Evolutionary conservation across 2,113 vertebrate species (phyloP).

Genomic region (Thamnophis sirtalis): DNA sequence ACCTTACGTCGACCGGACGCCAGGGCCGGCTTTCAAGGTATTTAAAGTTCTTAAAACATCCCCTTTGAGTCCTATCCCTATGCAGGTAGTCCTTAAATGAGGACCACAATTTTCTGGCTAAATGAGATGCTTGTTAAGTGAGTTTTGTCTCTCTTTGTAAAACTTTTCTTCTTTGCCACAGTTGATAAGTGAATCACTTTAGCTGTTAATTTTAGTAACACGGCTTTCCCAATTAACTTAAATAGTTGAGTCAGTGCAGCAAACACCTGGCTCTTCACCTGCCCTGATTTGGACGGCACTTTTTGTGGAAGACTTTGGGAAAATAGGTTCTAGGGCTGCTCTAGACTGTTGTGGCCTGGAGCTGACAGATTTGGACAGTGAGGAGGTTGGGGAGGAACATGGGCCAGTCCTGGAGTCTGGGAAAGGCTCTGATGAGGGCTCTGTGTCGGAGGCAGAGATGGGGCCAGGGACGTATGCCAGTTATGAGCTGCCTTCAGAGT

Average conservation of each 20-base stretch:
- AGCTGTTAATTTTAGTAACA: not conserved
- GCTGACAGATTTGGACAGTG: no score
- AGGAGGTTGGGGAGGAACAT: no score
- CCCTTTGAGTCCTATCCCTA: not conserved
- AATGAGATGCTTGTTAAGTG: not conserved
- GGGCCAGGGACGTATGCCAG: no score
- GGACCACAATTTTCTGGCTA: not conserved
- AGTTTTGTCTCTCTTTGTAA: not conserved
- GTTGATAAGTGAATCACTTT: not conserved
- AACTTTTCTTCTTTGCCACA: no score
- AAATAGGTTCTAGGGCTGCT: no score
- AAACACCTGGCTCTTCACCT: not conserved
- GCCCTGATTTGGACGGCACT: not conserved
- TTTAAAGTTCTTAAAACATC: not conserved
- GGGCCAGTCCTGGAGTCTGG: no score
- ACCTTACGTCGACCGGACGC: slow-evolving; percentile 86
- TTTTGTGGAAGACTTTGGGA: slow-evolving; percentile 28
- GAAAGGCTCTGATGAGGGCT: no score
- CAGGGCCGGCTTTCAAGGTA: slow-evolving; percentile 96
- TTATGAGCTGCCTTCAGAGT: no score
- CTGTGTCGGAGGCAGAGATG: no score
- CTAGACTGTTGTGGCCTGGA: no score
- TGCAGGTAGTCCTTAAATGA: not conserved
- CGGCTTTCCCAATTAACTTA: not conserved
- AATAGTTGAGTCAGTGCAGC: not conserved